phyloP scores from a whole-genome alignment of 2,113 vertebrate species.

The Dolichallabes microphthalmus region DNA sequence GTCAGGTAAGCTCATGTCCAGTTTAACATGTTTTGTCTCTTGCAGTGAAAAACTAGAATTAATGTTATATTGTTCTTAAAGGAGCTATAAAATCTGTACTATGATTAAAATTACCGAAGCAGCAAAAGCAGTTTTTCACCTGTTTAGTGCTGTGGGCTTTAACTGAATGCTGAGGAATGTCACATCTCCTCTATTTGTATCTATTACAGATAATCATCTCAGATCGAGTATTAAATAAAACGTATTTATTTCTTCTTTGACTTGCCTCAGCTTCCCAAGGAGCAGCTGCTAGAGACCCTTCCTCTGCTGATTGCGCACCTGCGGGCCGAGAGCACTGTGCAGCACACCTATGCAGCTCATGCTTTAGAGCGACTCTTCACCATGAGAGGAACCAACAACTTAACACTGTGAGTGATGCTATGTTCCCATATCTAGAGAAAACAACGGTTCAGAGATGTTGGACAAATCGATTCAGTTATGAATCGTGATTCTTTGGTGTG shows the following conservation, averaged over 20 bases:
- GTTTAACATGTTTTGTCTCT: not conserved
- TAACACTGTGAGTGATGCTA: slow-evolving; percentile 79
- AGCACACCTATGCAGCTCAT: slow-evolving; percentile 94
- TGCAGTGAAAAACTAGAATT: not conserved
- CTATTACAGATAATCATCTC: not conserved
- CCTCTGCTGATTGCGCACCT: slow-evolving; percentile 89
- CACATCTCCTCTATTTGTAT: not conserved
- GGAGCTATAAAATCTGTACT: not conserved
- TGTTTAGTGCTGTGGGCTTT: not conserved
- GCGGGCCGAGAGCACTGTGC: slow-evolving; percentile 91
- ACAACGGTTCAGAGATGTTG: too few relatives aligned
- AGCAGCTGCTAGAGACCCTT: slow-evolving; percentile 87
- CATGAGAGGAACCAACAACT: slow-evolving; percentile 88
- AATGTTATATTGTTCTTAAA: not conserved
- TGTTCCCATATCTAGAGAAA: not conserved
- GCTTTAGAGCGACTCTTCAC: slow-evolving; percentile 95
- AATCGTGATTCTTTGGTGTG: too few relatives aligned
- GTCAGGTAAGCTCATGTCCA: slow-evolving; percentile 78
- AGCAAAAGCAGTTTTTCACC: not conserved
- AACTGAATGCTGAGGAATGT: not conserved
- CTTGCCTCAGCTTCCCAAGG: slow-evolving; percentile 89
- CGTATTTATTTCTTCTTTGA: not conserved
- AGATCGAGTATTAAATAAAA: not conserved
- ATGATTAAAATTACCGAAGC: not conserved
- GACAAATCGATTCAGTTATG: too few relatives aligned